Percentiles rank a stretch among this genome's conserved stretches.
Evolutionary conservation across 1,140 invertebrate species (phyloP).

Genomic region (Magallana gigas): DNA sequence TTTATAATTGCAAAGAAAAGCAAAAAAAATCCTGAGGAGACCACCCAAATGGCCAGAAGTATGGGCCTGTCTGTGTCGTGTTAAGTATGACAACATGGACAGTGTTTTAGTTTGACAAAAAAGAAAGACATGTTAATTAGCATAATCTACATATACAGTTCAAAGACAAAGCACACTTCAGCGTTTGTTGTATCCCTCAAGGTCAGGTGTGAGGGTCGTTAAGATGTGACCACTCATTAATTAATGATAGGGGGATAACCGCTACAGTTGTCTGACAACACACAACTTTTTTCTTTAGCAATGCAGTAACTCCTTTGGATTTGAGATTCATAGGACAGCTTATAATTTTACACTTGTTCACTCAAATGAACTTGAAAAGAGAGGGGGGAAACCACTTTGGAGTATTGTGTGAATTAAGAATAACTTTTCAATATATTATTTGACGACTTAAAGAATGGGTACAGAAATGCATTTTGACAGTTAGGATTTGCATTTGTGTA

Average conservation of each 20-base stretch:
- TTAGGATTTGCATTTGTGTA: neutral
- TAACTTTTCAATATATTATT: neutral
- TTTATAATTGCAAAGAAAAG: neutral
- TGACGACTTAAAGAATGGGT: neutral
- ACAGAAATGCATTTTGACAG: conserved; percentile 31
- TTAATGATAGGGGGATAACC: neutral
- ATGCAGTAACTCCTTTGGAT: neutral
- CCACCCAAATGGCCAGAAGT: conserved; percentile 12
- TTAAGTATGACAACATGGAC: neutral
- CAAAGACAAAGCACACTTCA: neutral
- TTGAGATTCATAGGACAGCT: neutral
- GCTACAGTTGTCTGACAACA: neutral
- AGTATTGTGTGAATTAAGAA: neutral
- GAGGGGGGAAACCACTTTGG: neutral
- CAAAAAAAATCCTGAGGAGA: neutral
- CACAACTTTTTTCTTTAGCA: neutral
- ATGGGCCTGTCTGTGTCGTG: neutral
- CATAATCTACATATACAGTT: conserved; percentile 23
- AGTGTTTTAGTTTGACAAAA: neutral
- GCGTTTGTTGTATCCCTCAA: neutral
- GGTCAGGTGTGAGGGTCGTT: neutral
- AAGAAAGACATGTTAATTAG: conserved; percentile 1
- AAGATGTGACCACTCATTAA: neutral
- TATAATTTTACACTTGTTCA: neutral
- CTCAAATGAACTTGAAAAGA: neutral